These are phyloP conservation scores for Holocentrus rufus DNA, from an alignment of 2,797 vertebrate species.

Conservation along the genomic window DNA sequence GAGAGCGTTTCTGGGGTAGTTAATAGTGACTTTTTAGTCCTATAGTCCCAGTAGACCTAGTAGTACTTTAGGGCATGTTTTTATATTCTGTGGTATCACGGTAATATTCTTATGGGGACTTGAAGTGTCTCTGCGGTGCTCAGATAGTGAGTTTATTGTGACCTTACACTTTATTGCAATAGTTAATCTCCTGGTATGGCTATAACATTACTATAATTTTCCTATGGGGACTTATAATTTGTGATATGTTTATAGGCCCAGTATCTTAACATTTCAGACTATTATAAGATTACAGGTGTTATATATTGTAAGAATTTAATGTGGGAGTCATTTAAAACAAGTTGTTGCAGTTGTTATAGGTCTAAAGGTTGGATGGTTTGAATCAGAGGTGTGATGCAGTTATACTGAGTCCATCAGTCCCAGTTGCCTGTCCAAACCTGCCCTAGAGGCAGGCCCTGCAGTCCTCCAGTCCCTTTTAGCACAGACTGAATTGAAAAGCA, in stretches of 20 bases:
- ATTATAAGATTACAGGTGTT: too few species aligned
- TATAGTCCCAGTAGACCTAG: constrained; percentile 3
- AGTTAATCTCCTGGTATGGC: constrained; percentile 22
- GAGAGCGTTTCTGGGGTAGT: constrained; percentile 9
- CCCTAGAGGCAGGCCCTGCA: neutral
- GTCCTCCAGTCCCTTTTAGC: neutral
- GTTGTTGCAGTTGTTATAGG: neutral
- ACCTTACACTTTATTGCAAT: constrained; percentile 34
- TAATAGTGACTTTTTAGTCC: constrained; percentile 15
- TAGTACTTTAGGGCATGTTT: constrained; percentile 32
- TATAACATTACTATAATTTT: neutral
- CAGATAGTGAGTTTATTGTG: constrained; percentile 6
- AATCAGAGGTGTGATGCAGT: neutral
- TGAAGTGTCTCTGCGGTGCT: constrained; percentile 7
- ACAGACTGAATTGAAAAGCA: neutral
- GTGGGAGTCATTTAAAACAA: neutral
- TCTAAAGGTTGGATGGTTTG: neutral
- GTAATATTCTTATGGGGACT: constrained; percentile 10
- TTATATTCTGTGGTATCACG: constrained; percentile 13
- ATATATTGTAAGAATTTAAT: too few species aligned
- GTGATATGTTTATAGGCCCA: too few species aligned
- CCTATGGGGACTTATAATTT: neutral
- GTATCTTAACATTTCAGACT: neutral
- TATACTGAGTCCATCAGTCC: too few species aligned
- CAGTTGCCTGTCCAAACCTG: neutral